phyloP scores from a whole-genome alignment of 2,888 invertebrate species.

The Anagyrus pseudococci region DNA sequence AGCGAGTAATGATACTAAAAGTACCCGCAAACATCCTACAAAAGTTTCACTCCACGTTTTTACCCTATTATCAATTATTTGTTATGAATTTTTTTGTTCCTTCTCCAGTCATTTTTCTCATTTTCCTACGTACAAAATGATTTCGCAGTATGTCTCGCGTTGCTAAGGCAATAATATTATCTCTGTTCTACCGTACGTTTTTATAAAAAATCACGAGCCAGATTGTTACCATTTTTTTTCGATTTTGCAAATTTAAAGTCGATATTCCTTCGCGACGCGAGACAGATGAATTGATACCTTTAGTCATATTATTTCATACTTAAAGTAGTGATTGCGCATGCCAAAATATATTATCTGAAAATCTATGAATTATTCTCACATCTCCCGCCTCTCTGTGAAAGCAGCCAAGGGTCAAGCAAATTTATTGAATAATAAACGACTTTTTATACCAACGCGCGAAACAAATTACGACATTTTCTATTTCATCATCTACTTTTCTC shows the following conservation, averaged over 20 bases:
- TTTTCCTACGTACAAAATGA: background rate
- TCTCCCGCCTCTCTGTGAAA: slow-evolving; percentile 61
- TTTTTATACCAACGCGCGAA: too few species aligned
- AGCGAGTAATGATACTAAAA: background rate
- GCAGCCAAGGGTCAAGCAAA: slow-evolving; percentile 56
- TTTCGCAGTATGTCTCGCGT: background rate
- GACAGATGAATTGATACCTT: slow-evolving; percentile 58
- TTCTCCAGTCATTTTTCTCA: too few species aligned
- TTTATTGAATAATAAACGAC: slow-evolving; percentile 43
- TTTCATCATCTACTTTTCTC: slow-evolving; percentile 10
- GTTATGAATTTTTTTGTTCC: too few species aligned
- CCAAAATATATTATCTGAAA: slow-evolving; percentile 40
- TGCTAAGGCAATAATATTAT: background rate
- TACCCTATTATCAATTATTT: background rate
- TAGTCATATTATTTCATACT: slow-evolving; percentile 58
- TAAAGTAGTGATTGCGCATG: slow-evolving; percentile 63
- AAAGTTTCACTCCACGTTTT: background rate
- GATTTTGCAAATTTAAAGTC: background rate
- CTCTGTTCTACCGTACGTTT: background rate
- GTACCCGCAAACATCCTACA: background rate
- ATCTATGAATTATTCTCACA: slow-evolving; percentile 57
- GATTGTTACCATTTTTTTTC: background rate
- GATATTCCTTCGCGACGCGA: slow-evolving; percentile 43
- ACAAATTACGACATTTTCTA: slow-evolving; percentile 25
- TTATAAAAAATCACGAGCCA: background rate